Conservation (phyloP, 2,113 vertebrate genomes). For the Telmatochromis sp. region DNA sequence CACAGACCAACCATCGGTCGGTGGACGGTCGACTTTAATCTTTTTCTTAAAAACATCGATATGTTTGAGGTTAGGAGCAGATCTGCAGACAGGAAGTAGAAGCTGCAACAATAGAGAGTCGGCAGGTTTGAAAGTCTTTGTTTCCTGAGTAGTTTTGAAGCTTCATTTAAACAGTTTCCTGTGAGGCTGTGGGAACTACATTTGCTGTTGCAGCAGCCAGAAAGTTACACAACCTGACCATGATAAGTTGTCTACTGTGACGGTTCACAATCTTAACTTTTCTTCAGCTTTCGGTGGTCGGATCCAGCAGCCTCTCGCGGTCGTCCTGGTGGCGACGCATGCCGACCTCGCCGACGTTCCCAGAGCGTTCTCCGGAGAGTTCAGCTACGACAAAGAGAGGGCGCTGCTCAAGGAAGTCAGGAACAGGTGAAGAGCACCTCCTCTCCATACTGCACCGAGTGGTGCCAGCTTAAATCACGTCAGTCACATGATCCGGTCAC, state of each 20-base stretch:
- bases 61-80: background rate
- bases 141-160: background rate
- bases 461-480: background rate
- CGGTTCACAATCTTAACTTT: background rate
- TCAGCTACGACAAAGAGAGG: conserved; percentile 86
- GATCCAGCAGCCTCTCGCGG: conserved; percentile 79
- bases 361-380: conserved; percentile 85
- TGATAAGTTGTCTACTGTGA: background rate
- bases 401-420: conserved; percentile 84
- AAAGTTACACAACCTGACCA: rapidly evolving
- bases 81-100: background rate
- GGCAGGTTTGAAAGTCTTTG: background rate
- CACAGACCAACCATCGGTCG: background rate
- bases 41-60: rapidly evolving
- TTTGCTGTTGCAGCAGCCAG: background rate
- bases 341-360: conserved; percentile 92
- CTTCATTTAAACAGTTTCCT: background rate
- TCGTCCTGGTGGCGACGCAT: conserved; percentile 89
- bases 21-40: background rate
- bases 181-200: rapidly evolving
- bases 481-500: background rate
- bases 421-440: conserved; percentile 77
- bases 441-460: background rate
- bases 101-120: background rate
- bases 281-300: conserved; percentile 84